Evolutionary conservation across 2,888 invertebrate genomes (phyloP).

Genomic region (Leptogaster cylindrica): DNA sequence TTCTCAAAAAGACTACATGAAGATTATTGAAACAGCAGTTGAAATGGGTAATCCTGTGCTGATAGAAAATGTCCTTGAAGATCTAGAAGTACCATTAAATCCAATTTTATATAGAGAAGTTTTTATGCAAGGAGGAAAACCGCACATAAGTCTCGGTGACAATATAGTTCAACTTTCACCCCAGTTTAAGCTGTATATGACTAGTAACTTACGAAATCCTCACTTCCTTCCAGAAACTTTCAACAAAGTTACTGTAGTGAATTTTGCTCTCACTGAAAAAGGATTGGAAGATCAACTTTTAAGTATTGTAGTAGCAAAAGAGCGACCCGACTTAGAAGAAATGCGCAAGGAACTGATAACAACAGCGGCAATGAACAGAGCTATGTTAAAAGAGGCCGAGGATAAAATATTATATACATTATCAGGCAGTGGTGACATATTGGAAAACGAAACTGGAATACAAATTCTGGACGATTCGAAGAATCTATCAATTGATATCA

Average conservation of each 20-base stretch:
- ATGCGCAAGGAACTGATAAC: conserved; percentile 79
- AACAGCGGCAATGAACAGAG: conserved; percentile 79
- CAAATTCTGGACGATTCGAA: conserved; percentile 87
- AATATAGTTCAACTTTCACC: conserved; percentile 79
- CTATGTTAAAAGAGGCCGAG: conserved; percentile 83
- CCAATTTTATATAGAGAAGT: conserved; percentile 79
- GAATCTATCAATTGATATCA: conserved; percentile 78
- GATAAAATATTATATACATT: conserved; percentile 86
- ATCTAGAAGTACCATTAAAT: conserved; percentile 85
- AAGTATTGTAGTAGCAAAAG: conserved; percentile 86
- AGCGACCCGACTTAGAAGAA: conserved; percentile 87
- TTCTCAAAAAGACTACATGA: conserved; percentile 60
- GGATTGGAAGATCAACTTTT: conserved; percentile 86
- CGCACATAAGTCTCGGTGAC: conserved; percentile 84
- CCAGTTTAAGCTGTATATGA: conserved; percentile 83
- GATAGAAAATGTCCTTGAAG: conserved; percentile 84
- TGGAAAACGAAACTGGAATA: conserved; percentile 90
- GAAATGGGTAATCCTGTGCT: conserved; percentile 78
- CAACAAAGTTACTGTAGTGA: conserved; percentile 84
- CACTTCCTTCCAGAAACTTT: conserved; percentile 87
- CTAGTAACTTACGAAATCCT: conserved; percentile 87
- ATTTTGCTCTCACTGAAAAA: conserved; percentile 79
- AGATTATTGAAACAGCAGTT: conserved; percentile 69
- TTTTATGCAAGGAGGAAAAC: conserved; percentile 77
- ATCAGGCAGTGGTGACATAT: conserved; percentile 84